Base-by-base conservation (phyloP, 2,888 invertebrate species). In the Calliopum simillimum region DNA sequence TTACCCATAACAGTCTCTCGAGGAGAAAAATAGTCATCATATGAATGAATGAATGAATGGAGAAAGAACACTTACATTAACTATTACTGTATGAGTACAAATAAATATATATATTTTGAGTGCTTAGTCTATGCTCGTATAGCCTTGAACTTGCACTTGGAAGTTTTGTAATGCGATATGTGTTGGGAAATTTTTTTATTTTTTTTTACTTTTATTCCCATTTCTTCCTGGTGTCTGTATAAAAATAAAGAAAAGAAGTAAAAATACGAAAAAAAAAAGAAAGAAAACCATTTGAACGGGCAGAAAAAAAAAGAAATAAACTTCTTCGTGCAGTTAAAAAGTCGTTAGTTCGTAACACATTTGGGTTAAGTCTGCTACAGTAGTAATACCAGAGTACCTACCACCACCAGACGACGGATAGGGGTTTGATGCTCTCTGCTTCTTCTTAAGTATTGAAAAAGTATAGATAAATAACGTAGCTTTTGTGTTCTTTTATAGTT, bases 141-240 rank as follows among this genome's bases (percentile, higher is more conserved):
- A 58, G 64, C 64, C 69, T 64, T 64, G 69, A 64, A 64, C 69
- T 69, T 69, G 64, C 58, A 49, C 69, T 69, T 56, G 68, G n/a
- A 55, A 49, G 51, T 25, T 59, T n/a, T 62, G 49, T 64, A 64
- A 69, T 69, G 47, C 64, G 63, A 64, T 68, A 55, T 64, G 63
- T 25, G 53, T 62, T 64, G 33, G 46, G 14, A n/a, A n/a, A n/a
- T 55, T 44, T 69, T 41, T 11, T 19, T 56, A 53, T 6, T 44
- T 44, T 13, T 33, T 12, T 33, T 6, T 49, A 23, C 55, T 47
- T 46, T 21, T 51, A 19, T 51, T 11, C 19, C 21, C 21, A 12
- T 51, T 51, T 51, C 16, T 51, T 51, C 51, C 16, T 51, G 13
- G 51, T 51, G 51, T 51, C n/a, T 66, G 49, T 46, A 53, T 43